phyloP scores from a whole-genome alignment of 2,888 invertebrate species.

The Dolichomitus sp. region DNA sequence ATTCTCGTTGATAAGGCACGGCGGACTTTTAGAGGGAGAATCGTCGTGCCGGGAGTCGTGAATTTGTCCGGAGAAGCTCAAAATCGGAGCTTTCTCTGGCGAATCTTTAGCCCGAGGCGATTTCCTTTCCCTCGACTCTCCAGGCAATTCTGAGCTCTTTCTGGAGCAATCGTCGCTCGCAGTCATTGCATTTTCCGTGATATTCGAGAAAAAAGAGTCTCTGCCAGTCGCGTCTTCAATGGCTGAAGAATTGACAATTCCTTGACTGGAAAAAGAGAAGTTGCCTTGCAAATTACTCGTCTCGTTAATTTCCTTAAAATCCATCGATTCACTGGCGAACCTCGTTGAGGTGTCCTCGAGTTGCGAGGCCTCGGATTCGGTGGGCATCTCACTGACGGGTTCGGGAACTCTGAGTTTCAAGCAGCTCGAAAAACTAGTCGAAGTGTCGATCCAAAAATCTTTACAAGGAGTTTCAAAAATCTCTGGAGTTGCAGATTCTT shows the following conservation, averaged over 20 bases:
- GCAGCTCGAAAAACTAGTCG: constrained; percentile 52
- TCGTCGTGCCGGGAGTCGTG: constrained; percentile 40
- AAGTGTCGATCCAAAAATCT: constrained; percentile 43
- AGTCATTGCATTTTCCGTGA: constrained; percentile 49
- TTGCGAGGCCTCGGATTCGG: constrained; percentile 48
- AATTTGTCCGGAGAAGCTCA: constrained; percentile 66
- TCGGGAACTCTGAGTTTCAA: constrained; percentile 26
- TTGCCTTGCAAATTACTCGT: constrained; percentile 10
- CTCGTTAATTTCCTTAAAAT: constrained; percentile 37
- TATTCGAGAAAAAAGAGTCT: constrained; percentile 33
- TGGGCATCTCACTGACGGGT: constrained; percentile 38
- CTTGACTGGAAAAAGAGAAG: background rate
- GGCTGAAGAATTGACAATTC: background rate
- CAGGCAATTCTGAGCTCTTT: constrained; percentile 34
- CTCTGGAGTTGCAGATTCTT: background rate
- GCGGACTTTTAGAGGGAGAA: constrained; percentile 55
- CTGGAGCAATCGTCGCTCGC: constrained; percentile 35
- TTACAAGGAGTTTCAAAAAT: constrained; percentile 25
- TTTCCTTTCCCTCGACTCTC: background rate
- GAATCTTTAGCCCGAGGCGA: constrained; percentile 5
- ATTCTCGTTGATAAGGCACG: constrained; percentile 67
- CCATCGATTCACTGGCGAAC: constrained; percentile 68
- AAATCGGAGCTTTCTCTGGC: constrained; percentile 50
- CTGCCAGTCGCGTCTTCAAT: background rate
- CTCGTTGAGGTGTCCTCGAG: constrained; percentile 66